Evolutionary conservation across 1,140 invertebrate genomes (phyloP), one percentile per base, ranked within the genome.

Genomic region (Hycleus phaleratus): DNA sequence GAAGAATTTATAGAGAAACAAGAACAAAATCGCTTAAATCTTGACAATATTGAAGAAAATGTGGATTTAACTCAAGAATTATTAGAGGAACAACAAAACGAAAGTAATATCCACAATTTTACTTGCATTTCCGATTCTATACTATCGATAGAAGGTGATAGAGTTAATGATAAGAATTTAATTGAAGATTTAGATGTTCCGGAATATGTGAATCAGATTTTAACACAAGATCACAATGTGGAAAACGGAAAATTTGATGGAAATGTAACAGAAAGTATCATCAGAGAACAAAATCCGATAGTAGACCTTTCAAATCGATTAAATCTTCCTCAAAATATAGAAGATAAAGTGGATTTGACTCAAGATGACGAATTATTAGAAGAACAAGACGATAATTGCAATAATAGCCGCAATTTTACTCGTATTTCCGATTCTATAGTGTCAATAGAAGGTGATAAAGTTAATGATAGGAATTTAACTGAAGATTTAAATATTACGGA

Each of bases 401-500:
- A 9, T 38, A 38, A 7, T 5, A 32, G 26, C 26, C 26, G 7
- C 26, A 32, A 32, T 32, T 0, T 32, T 32, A 32, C 32, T 7
- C 0, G 32, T 1, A 32, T 32, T 32, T 32, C 32, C 4, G 32
- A 32, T 4, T 32, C 11, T 42, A 7, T 9, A n/a, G 0, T 10
- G 1, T 42, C 5, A 1, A 42, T 2, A 11, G 40, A 42, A n/a
- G 9, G 3, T 18, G 18, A 18, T 18, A 18, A 18, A 18, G 18
- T 18, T 18, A 18, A 18, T 4, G 5, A 42, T 42, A 42, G 1
- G 11, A 11, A 42, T 42, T 42, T 11, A 42, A 42, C 11, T 4
- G 40, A 11, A n/a, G 11, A 46, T 39, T 44, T 50, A 2, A 57
- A 67, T 51, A 49, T 67, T 26, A 66, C 65, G n/a, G 56, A 66